Conservation (phyloP, 1,140 invertebrate species). For the Orchestia grillus region DNA sequence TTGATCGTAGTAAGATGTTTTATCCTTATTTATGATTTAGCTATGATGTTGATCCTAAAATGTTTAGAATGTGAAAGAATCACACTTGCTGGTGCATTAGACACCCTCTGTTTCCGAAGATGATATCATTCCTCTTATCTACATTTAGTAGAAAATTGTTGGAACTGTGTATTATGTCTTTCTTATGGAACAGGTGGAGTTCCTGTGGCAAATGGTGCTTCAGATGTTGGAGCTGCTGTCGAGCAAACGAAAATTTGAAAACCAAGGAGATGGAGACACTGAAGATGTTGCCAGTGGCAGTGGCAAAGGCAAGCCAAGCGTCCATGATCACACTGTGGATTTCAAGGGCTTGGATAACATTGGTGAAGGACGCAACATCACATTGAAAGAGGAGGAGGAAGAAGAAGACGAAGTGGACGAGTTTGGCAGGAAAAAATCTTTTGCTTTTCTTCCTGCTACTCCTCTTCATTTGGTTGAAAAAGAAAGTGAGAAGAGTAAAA, state of each 20-base stretch:
- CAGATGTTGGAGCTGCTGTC: constrained; percentile 71
- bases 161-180: neutral
- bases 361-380: constrained; percentile 59
- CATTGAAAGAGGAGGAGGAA: constrained; percentile 59
- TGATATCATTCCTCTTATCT: too few relatives aligned
- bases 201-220: constrained; percentile 72
- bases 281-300: constrained; percentile 47
- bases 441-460: constrained; percentile 65
- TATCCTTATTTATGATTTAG: too few relatives aligned
- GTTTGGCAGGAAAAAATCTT: constrained; percentile 44
- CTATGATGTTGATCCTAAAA: too few relatives aligned
- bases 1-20: too few relatives aligned
- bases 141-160: too few relatives aligned
- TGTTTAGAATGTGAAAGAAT: too few relatives aligned
- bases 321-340: constrained; percentile 11
- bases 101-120: too few relatives aligned
- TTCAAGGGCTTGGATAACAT: constrained; percentile 59
- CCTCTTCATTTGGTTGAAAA: constrained; percentile 68
- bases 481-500: constrained; percentile 66
- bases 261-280: neutral
- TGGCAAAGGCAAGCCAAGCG: constrained; percentile 33
- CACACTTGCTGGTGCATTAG: too few relatives aligned
- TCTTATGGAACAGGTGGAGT: constrained; percentile 69
- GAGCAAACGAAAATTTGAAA: constrained; percentile 61
- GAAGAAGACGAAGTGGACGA: constrained; percentile 58